Evolutionary conservation across 2,113 vertebrate genomes (phyloP).

Genomic region (Geococcyx californianus): DNA sequence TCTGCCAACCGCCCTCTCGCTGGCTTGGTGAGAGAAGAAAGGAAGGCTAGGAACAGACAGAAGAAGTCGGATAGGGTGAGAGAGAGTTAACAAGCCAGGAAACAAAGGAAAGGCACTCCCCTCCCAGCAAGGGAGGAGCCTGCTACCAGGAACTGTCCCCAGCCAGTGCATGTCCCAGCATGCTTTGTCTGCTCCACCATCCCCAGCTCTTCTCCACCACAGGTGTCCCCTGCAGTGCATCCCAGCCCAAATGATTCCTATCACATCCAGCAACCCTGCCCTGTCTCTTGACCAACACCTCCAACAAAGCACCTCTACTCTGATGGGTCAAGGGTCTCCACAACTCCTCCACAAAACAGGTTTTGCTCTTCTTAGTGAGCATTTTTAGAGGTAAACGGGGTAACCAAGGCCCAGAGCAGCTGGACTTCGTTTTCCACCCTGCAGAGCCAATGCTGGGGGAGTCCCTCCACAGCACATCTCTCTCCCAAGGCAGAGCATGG

Average conservation of each 20-base stretch:
- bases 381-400: background rate
- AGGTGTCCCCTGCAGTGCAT: background rate
- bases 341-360: background rate
- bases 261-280: background rate
- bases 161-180: constrained; percentile 54
- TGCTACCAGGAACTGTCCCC: constrained; percentile 65
- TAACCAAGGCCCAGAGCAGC: background rate
- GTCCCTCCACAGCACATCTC: background rate
- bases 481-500: background rate
- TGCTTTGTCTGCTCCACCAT: constrained; percentile 45
- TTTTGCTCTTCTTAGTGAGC: background rate
- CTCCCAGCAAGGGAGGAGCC: constrained; percentile 63
- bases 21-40: background rate
- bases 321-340: fast-evolving
- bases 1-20: background rate
- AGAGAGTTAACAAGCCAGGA: constrained; percentile 73
- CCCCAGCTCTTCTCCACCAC: background rate
- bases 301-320: background rate
- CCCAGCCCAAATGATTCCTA: background rate
- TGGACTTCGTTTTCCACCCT: background rate
- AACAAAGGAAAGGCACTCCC: constrained; percentile 70
- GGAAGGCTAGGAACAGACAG: constrained; percentile 58
- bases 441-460: fast-evolving
- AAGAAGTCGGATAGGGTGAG: constrained; percentile 56
- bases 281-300: background rate